Evolutionary conservation across 53 echinoderm and acorn worm genomes (phyloP).

Genomic region (Pentamera pediparva): DNA sequence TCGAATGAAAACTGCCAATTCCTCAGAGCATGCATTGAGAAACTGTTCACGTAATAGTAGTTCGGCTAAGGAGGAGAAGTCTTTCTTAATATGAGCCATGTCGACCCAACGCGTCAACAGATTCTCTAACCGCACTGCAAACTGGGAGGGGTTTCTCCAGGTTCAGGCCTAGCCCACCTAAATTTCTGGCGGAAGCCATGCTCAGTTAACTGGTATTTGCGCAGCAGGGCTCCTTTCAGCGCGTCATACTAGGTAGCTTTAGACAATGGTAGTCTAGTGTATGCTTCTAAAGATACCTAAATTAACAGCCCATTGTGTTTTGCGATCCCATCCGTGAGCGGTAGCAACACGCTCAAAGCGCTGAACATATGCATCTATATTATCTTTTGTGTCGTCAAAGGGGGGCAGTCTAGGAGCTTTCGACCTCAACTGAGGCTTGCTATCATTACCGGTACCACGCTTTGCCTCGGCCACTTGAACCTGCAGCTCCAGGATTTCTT

Average conservation of each 20-base stretch:
- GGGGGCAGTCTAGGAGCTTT: slow-evolving; percentile 28
- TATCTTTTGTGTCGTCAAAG: slow-evolving; percentile 28
- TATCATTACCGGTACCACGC: too few relatives aligned
- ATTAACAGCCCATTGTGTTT: slow-evolving; percentile 27
- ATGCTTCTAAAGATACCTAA: slow-evolving; percentile 36
- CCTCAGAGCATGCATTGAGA: too few relatives aligned
- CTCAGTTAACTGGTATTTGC: slow-evolving; percentile 18
- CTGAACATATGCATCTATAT: slow-evolving; percentile 34
- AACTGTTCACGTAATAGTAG: slow-evolving; percentile 31
- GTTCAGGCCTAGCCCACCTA: slow-evolving; percentile 32
- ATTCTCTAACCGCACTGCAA: slow-evolving; percentile 4
- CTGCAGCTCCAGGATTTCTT: too few relatives aligned
- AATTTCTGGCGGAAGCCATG: slow-evolving; percentile 32
- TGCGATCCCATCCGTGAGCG: slow-evolving; percentile 5
- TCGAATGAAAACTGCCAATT: too few relatives aligned
- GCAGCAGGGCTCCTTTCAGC: slow-evolving; percentile 23
- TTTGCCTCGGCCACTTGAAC: too few relatives aligned
- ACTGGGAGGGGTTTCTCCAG: slow-evolving; percentile 27
- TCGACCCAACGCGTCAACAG: slow-evolving; percentile 31
- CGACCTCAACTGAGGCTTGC: too few relatives aligned
- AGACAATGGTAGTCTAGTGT: slow-evolving; percentile 11
- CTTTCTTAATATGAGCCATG: neutral
- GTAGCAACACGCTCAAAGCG: slow-evolving; percentile 31
- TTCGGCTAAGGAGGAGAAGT: neutral
- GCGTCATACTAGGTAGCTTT: slow-evolving; percentile 10